Base-by-base conservation (phyloP, 2,797 vertebrate genomes). In the Neomorphus geoffroyi region DNA sequence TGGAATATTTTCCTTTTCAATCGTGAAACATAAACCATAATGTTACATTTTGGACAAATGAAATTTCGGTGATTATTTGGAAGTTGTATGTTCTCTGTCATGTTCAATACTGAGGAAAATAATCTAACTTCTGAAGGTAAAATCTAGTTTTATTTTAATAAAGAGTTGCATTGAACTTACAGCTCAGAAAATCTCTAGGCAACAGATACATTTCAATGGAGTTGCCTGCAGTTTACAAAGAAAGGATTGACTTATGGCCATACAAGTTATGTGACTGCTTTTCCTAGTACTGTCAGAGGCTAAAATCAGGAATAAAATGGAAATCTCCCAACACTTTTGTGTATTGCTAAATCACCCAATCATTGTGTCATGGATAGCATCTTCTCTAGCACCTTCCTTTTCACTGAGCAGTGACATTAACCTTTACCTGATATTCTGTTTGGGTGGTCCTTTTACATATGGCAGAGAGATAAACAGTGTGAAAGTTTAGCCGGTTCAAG, bases 381-480 rank as follows among this genome's bases (percentile, higher is more conserved):
- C 75, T 78, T 71, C 46, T 58, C 53, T 33, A 72, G 16, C 23
- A 71, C 28, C 15, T 71, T 72, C 14, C 7, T 81, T 88, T 93
- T 32, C 46, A 8, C 11, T 30, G 33, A 46, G 30, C 35, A 32
- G 3, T 2, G 48, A 33, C 5, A 1, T 43, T 8, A 78, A n/a
- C 33, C 6, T 83, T 67, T 65, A 92, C 79, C 72, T 92, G 73
- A 13, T 65, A 26, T 10, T 83, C 75, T 90, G 13, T 90, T 88
- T 93, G 91, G 82, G 94, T 94, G 93, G 89, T 92, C 93, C n/a
- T 86, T 75, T 72, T 87, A 87, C 89, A 90, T 88, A 72, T 92
- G 92, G 57, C 35, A 79, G 58, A 80, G 90, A 82, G 43, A 87
- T 70, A 89, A 94, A 89, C 60, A 90, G 43, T 22, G 28, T 33